Evolutionary conservation across 1,140 invertebrate species (phyloP), one percentile per base, ranked within the genome.

Genomic region (Zaprionus ghesquierei): DNA sequence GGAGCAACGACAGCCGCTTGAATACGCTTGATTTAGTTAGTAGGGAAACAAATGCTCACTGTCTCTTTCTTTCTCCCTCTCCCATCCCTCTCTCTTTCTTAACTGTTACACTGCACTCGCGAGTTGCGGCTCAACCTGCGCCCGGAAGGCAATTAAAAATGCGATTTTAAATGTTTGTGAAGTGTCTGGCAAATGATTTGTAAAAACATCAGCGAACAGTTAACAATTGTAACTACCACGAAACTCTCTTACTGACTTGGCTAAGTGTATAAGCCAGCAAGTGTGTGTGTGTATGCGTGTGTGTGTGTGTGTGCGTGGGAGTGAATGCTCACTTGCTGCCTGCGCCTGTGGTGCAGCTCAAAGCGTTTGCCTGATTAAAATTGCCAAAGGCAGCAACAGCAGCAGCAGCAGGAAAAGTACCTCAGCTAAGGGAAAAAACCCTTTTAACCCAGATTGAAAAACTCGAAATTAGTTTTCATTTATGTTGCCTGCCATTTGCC

Each of bases 371-470:
- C 71, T 84, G 84, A 89, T 87, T 87, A 89, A 89, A 89, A 89
- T 80, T 62, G 69, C 65, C 35, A 79, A 68, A 66, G 55, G 62
- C 69, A 38, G 46, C 60, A 61, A 50, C 81, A 77, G 64, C 60
- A 49, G 69, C 62, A 64, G 60, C 69, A 69, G 56, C 31, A 51
- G 65, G 29, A 46, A 9, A 38, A 68, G 56, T 18, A 31, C 29
- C 22, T 12, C 44, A 9, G 59, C 25, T 33, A 9, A 10, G 44
- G 49, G 46, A 53, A 63, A 70, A 81, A 70, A 72, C 84, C 77
- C 80, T 89, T 89, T 89, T 89, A 89, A 80, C 85, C 85, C 85
- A 89, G 80, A 89, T 89, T 89, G 80, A 84, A 89, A 89, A 89
- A 84, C 85, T 89, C 58, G 74, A 89, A 89, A 89, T 89, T 89